Evolutionary conservation across 2,888 invertebrate genomes (phyloP).

Genomic region (Rhagophthalmus giganteus): DNA sequence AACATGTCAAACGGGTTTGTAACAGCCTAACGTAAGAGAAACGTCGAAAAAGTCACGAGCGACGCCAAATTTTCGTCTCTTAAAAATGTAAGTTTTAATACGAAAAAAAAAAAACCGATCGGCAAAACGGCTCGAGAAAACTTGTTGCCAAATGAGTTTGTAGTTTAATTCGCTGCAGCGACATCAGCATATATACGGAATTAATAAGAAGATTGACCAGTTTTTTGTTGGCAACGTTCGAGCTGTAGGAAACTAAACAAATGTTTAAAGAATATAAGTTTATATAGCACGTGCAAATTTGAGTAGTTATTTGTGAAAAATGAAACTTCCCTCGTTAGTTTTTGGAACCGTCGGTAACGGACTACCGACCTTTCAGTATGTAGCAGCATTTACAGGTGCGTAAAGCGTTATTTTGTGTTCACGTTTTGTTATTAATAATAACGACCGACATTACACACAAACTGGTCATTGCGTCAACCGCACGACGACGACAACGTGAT

Average conservation of each 20-base stretch:
- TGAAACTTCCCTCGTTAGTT: constrained; percentile 4
- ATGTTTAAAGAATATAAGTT: constrained; percentile 1
- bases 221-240: constrained; percentile 9
- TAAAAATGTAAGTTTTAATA: no score
- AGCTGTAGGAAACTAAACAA: constrained; percentile 5
- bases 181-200: constrained; percentile 10
- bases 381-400: constrained; percentile 7
- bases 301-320: constrained; percentile 1
- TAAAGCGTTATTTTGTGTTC: not conserved
- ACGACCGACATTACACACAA: not conserved
- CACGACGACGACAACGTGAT: no score
- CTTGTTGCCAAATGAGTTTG: constrained; percentile 8
- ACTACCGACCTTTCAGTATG: constrained; percentile 4
- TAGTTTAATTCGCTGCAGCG: constrained; percentile 4
- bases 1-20: no score
- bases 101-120: no score
- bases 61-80: no score
- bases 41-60: no score
- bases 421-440: not conserved
- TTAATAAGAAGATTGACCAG: constrained; percentile 11
- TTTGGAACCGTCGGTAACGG: constrained; percentile 1
- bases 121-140: no score
- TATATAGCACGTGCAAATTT: constrained; percentile 4
- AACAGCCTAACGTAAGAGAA: no score
- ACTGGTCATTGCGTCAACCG: not conserved